These are phyloP conservation scores for Momotus momota DNA, from an alignment of 2,797 vertebrate species.

Conservation along the genomic window DNA sequence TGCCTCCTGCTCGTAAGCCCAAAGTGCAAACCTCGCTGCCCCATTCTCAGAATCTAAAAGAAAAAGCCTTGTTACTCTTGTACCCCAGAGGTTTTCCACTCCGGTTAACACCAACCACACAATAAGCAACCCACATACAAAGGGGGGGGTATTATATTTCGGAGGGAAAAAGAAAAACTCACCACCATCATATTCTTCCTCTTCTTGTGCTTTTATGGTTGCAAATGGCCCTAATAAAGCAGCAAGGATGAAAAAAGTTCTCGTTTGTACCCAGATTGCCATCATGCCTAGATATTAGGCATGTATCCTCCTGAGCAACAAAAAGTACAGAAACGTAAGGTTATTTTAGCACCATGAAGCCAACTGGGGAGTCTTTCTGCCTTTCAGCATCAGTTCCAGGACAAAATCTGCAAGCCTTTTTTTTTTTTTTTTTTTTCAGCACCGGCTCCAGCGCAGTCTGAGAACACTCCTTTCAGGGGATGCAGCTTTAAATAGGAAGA, in stretches of 20 bases:
- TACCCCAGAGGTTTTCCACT: not conserved
- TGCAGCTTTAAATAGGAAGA: constrained; percentile 98
- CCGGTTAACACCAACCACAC: not conserved
- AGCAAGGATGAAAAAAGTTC: constrained; percentile 79
- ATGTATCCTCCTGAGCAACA: constrained; percentile 72
- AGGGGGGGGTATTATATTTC: accelerated
- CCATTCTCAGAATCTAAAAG: not conserved
- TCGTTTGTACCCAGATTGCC: constrained; percentile 77
- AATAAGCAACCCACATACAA: not conserved
- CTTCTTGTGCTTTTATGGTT: constrained; percentile 76
- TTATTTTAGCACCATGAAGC: constrained; percentile 82
- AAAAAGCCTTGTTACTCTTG: not conserved
- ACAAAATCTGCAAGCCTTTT: constrained; percentile 71
- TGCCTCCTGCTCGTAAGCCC: not conserved
- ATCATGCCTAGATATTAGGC: constrained; percentile 79
- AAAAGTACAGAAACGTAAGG: constrained; percentile 42
- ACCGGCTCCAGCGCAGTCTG: constrained; percentile 88
- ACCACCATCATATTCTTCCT: constrained; percentile 80
- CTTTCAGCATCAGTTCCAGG: constrained; percentile 88
- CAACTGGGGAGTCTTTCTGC: constrained; percentile 76
- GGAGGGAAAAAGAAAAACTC: constrained; percentile 56
- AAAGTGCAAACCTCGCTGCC: not conserved
- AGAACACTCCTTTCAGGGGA: constrained; percentile 87
- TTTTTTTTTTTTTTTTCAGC: constrained; percentile 75
- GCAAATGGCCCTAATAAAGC: constrained; percentile 79